Evolutionary conservation across 2,113 vertebrate genomes (phyloP).

Genomic region (Anser brachyrhynchus): DNA sequence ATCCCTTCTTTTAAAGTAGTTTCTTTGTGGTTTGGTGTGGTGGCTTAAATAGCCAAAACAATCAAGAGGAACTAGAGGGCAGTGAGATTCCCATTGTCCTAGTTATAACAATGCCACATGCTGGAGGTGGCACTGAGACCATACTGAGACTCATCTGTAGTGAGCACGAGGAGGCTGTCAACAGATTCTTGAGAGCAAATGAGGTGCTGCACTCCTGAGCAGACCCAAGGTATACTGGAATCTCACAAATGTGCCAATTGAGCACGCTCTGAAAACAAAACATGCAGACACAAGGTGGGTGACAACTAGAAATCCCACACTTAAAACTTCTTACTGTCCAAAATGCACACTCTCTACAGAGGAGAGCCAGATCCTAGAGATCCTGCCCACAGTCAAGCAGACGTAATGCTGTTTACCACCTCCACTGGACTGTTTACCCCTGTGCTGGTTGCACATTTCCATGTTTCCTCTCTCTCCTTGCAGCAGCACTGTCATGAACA

Average conservation of each 20-base stretch:
- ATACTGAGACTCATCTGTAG: too few species aligned
- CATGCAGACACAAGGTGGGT: neutral
- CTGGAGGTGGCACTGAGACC: neutral
- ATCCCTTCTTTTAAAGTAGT: neutral
- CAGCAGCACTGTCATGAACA: neutral
- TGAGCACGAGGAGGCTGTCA: neutral
- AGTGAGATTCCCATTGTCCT: neutral
- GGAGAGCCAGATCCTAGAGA: neutral
- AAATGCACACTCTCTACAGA: neutral
- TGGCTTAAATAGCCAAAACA: neutral
- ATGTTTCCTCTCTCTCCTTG: neutral
- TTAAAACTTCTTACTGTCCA: neutral
- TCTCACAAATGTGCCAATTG: fast-evolving
- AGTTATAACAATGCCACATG: neutral
- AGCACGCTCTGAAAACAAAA: neutral
- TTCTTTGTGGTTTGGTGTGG: neutral
- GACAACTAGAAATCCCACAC: neutral
- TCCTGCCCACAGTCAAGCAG: neutral
- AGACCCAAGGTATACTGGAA: neutral
- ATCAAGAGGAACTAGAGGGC: neutral
- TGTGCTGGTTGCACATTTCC: neutral
- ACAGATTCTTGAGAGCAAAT: neutral
- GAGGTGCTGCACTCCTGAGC: neutral
- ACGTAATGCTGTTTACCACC: neutral
- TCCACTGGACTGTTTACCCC: neutral